A percentile compares a stretch with the other conserved stretches of the same genome.
Evolutionary conservation across 2,888 invertebrate species (phyloP).

Genomic region (Patella depressa): DNA sequence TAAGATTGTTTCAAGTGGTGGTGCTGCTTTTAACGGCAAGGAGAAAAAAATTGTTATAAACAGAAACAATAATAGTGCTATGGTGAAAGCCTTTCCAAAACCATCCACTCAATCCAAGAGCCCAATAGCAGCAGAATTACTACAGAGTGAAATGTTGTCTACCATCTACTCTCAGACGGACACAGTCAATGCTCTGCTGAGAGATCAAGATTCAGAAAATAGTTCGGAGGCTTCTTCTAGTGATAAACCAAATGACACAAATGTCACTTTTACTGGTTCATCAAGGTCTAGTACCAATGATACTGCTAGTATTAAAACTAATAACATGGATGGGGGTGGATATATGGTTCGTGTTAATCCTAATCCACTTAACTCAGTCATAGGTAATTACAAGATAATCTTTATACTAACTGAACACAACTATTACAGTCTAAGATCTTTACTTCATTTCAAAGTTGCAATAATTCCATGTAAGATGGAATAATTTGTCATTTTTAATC

Average conservation of each 20-base stretch:
- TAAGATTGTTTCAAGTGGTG: neutral
- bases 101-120: neutral
- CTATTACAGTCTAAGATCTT: no score
- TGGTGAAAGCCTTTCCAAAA: neutral
- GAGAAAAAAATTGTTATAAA: neutral
- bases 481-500: no score
- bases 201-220: constrained; percentile 17
- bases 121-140: neutral
- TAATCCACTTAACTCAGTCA: neutral
- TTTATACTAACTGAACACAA: no score
- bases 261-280: neutral
- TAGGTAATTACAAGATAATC: neutral
- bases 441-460: no score
- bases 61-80: constrained; percentile 7
- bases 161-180: constrained; percentile 32
- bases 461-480: no score
- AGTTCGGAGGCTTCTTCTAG: constrained; percentile 2
- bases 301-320: neutral
- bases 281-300: neutral
- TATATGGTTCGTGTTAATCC: neutral
- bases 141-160: constrained; percentile 20
- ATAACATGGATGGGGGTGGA: neutral
- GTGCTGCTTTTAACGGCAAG: neutral
- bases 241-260: constrained; percentile 26
- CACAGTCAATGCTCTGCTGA: constrained; percentile 21